These are phyloP conservation scores for Amblyjoppa proteus DNA, from an alignment of 2,888 invertebrate species.

Conservation along the genomic window DNA sequence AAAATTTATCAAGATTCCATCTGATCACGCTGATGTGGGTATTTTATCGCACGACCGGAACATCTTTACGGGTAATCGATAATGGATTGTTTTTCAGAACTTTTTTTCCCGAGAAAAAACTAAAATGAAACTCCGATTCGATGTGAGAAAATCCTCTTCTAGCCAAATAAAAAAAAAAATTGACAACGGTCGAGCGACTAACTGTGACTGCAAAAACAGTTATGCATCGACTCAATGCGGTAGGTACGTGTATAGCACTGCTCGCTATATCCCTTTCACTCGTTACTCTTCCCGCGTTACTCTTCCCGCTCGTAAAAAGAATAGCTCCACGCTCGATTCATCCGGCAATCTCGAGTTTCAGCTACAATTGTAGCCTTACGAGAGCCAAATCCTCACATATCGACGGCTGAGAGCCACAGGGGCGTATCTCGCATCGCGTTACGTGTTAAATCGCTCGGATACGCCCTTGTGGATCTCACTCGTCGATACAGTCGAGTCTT, in stretches of 20 bases:
- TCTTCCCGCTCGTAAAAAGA: constrained; percentile 34
- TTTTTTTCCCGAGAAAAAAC: too few species aligned
- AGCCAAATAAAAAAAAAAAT: too few species aligned
- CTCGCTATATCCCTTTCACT: constrained; percentile 54
- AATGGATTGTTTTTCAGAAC: too few species aligned
- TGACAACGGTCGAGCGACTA: background rate
- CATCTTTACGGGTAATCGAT: too few species aligned
- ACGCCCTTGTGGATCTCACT: background rate
- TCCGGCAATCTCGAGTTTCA: constrained; percentile 25
- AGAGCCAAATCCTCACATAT: background rate
- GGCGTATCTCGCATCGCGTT: background rate
- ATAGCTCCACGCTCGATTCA: constrained; percentile 32
- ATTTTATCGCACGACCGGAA: too few species aligned
- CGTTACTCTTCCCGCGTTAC: constrained; percentile 2
- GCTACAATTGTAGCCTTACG: background rate
- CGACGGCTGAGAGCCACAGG: background rate
- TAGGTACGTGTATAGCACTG: background rate
- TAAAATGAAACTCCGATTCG: too few species aligned
- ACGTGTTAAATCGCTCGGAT: background rate
- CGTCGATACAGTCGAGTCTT: constrained; percentile 10
- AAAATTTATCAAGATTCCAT: too few species aligned
- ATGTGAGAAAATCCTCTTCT: too few species aligned
- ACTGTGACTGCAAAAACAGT: background rate
- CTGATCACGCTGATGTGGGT: too few species aligned
- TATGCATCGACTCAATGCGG: background rate